These are phyloP conservation scores for Rhopalosiphum maidis DNA, from an alignment of 1,140 invertebrate species.

Conservation along the genomic window DNA sequence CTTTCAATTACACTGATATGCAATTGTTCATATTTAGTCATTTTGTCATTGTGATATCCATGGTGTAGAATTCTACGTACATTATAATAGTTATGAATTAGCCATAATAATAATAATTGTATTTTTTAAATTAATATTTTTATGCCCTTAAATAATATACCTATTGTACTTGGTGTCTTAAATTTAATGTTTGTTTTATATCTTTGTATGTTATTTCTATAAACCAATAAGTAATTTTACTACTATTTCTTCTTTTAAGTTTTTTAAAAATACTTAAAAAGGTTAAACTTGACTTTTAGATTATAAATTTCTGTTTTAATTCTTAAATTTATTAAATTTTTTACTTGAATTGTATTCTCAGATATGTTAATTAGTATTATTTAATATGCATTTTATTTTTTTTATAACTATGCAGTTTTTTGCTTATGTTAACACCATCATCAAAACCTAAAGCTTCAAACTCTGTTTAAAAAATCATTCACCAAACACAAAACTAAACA, in stretches of 20 bases:
- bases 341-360: too few relatives aligned
- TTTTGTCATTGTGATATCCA: too few relatives aligned
- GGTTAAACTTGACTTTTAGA: not conserved
- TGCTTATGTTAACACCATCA: too few relatives aligned
- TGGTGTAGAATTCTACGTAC: not conserved
- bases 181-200: not conserved
- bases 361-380: too few relatives aligned
- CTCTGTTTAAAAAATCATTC: too few relatives aligned
- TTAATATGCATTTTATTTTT: too few relatives aligned
- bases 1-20: not conserved
- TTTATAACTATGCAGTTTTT: too few relatives aligned
- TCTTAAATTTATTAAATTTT: too few relatives aligned
- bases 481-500: too few relatives aligned
- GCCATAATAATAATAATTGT: too few relatives aligned
- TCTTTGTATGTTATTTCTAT: not conserved
- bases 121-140: not conserved
- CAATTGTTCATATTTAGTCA: too few relatives aligned
- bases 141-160: not conserved
- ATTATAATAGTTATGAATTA: not conserved
- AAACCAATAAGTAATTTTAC: not conserved
- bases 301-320: not conserved
- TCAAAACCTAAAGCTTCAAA: too few relatives aligned
- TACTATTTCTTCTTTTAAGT: not conserved
- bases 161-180: not conserved
- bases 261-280: not conserved